Base-by-base conservation (phyloP, 2,888 invertebrate species). In the Leptopterna dolabrata region DNA sequence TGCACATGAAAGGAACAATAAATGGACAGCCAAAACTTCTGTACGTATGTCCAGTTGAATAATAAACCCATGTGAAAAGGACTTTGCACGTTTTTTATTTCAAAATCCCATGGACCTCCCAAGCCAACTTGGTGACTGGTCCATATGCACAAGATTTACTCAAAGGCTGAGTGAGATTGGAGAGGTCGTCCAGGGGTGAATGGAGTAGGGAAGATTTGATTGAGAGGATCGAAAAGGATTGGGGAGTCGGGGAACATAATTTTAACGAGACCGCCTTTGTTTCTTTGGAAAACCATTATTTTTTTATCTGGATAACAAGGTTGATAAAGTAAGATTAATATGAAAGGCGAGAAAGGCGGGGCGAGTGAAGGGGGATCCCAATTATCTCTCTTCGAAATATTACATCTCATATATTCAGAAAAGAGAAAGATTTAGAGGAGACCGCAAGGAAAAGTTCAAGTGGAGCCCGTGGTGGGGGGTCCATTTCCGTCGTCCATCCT, bases 331-430 rank as follows among this genome's bases (percentile, higher is more conserved):
- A 43, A 76, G 41, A 76, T 76, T 36, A 76, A 76, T 76, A 19
- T 36, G 36, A 27, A 24, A 71, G n/a, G 16, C n/a, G n/a, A n/a
- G 16, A 16, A n/a, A n/a, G n/a, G 47, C 47, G 13, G 47, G 13
- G 13, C 14, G 47, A 47, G 47, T 47, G 13, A 16, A 16, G 16
- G 71, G 16, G 76, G 30, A 1, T 4, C 41, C 76, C 76, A 76
- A 76, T 76, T 76, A 76, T 76, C 76, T 76, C 41, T 76, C 29
- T n/a, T 29, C 41, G 41, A 76, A 43, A 76, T 76, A 76, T 76
- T 76, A 51, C 76, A 9, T 76, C 76, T 76, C 76, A 76, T 76
- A 76, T 43, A 76, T 29, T 76, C 13, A 76, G 76, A 24, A 76
- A 36, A 24, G 27, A 29, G 16, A 19, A 19, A 51, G 51, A 51